Evolutionary conservation across 2,797 vertebrate species (phyloP), one percentile per base, ranked within the genome.

Genomic region (Coreius guichenoti): DNA sequence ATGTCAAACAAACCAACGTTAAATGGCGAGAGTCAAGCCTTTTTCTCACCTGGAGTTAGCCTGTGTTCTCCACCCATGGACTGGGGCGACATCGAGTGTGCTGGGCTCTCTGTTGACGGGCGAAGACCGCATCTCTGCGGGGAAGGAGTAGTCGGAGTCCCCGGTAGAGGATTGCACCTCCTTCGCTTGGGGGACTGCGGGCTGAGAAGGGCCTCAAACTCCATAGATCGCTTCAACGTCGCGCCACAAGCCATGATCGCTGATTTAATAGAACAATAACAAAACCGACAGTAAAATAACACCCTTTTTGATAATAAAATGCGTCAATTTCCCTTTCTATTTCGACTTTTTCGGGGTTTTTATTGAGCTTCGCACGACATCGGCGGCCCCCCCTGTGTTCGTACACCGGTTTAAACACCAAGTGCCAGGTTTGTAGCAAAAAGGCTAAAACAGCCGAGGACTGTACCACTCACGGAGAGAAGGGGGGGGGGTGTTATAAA

Each of bases 171-270:
- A 90, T 95, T 96, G 94, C 97, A 97, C 94, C 97, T 94, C 90
- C 97, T 94, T 90, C 97, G 95, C 92, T 97, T 98, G 58, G 97
- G 96, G 90, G 97, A 97, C 93, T 96, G 95, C 61, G 97, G 96
- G 91, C 95, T 97, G 92, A 97, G 95, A 88, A 97, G 96, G 94
- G 96, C 96, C 94, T 97, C 97, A 86, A 98, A 98, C 94, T 98
- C 97, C 96, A 97, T 97, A 87, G 96, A 96, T 90, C 97, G 96
- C 92, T 98, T 97, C 93, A 98, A 94, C 90, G 96, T 98, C 80
- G 97, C 97, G 91, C 97, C 96, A 86, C 97, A 98, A 88, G 97
- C 97, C 97, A 98, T 97, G 86, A 87, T 93, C 76, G 92, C 89
- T 84, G 73, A 87, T 88, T 39, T 76, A 39, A 75, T 39, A 12